A percentile compares a stretch with the other conserved stretches of the same genome.
Conservation (phyloP, 2,888 invertebrate genomes). For the Idaea biselata region DNA sequence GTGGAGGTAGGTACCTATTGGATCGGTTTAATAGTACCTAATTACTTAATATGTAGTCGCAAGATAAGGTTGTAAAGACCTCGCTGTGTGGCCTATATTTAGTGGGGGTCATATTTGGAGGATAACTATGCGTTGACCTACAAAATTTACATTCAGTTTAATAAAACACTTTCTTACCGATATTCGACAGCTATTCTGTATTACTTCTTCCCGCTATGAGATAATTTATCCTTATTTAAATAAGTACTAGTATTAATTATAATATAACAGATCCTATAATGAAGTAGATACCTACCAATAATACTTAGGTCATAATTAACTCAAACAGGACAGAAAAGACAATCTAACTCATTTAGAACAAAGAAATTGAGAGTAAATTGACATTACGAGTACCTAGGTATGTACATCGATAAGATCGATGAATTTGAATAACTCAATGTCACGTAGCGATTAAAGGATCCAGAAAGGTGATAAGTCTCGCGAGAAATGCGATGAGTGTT, state of each 20-base stretch:
- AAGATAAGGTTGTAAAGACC: constrained; percentile 17
- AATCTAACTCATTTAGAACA: background rate
- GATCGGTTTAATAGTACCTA: background rate
- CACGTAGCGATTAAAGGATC: constrained; percentile 5
- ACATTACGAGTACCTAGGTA: background rate
- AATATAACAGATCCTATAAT: background rate
- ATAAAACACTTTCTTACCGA: constrained; percentile 7
- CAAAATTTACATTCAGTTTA: constrained; percentile 10
- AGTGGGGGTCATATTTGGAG: constrained; percentile 16
- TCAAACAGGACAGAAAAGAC: no score
- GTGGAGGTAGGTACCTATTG: background rate
- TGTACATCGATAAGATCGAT: background rate
- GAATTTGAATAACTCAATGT: background rate
- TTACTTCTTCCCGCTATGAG: background rate
- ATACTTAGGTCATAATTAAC: no score
- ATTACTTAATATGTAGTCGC: constrained; percentile 3
- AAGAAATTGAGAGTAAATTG: background rate
- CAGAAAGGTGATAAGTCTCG: background rate
- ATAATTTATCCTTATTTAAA: background rate
- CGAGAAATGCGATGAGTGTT: background rate
- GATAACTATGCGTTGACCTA: constrained; percentile 17
- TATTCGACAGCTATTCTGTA: background rate
- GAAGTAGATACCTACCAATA: background rate
- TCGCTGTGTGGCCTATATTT: constrained; percentile 19
- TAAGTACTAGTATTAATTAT: background rate